Base-by-base conservation (phyloP, 1,140 invertebrate genomes). In the Drosophila rhopaloa region DNA sequence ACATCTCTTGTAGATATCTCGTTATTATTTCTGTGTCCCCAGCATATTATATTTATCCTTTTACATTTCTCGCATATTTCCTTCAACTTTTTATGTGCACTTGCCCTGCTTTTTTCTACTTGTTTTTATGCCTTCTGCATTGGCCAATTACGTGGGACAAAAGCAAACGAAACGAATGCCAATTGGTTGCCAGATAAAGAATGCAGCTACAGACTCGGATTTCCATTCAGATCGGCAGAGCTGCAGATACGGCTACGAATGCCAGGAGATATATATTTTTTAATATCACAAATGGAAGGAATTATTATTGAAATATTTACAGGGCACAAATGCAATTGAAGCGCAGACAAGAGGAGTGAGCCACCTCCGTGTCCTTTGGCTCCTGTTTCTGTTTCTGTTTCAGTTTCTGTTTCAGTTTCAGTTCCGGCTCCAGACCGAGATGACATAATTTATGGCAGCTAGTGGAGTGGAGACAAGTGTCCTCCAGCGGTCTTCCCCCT, bases 381-480 rank as follows among this genome's bases (percentile, higher is more conserved):
- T 35, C 37, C 27, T 27, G 13, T 8, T 43, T 29, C 40, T 5
- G 8, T 10, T 50, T 11, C 48, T 11, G 40, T 24, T 14, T 1
- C 19, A 2, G 4, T 6, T 44, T 11, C 16, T 35, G 29, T 40
- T 24, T 44, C n/a, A 19, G 32, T 41, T 48, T 50, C 38, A 38
- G 51, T 32, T 54, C 19, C 27, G 24, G 37, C 37, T 62, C 24
- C 73, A 67, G 29, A 27, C 9, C 37, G 61, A 59, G 72, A 76
- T 82, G 74, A 65, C 79, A 82, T 83, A 76, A 70, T 83, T 83
- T 76, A 83, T 83, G 74, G 72, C 70, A 62, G 47, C 68, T 35
- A 48, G 53, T 68, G 54, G 43, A 72, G 19, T 37, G 32, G 27
- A 70, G 63, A 47, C 65, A 71, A 71, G 67, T 71, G 65, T 48